phyloP scores from a whole-genome alignment of 2,113 vertebrate species.

The Tupaia chinensis region DNA sequence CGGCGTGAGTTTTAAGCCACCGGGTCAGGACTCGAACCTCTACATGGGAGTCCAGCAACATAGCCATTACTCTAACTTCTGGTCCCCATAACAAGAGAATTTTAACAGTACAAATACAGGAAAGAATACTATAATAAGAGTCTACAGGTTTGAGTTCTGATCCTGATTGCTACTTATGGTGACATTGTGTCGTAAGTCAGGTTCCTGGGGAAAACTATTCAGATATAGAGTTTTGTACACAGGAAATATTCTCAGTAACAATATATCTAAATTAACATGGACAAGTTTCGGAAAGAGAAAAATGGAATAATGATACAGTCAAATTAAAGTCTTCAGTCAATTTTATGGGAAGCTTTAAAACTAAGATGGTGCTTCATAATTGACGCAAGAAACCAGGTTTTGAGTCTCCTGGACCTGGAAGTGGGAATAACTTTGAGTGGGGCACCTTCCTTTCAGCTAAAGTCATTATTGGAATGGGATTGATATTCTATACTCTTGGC shows the following conservation, averaged over 20 bases:
- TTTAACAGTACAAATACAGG: background rate
- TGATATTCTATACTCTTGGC: too few relatives aligned
- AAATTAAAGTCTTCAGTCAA: background rate
- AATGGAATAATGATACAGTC: background rate
- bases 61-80: too few relatives aligned
- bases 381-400: background rate
- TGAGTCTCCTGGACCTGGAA: background rate
- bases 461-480: background rate
- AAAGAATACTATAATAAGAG: background rate
- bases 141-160: background rate
- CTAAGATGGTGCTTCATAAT: background rate
- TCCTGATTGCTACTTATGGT: background rate
- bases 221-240: background rate
- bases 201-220: background rate
- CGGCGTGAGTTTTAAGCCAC: too few relatives aligned
- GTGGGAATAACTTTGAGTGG: background rate
- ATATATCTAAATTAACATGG: background rate
- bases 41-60: too few relatives aligned
- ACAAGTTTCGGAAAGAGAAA: background rate
- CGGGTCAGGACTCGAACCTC: too few relatives aligned
- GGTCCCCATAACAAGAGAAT: background rate
- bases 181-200: background rate
- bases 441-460: background rate
- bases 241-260: background rate
- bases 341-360: background rate